Evolutionary conservation across 1,140 invertebrate genomes (phyloP).

Genomic region (Ctenoplectra terminalis): DNA sequence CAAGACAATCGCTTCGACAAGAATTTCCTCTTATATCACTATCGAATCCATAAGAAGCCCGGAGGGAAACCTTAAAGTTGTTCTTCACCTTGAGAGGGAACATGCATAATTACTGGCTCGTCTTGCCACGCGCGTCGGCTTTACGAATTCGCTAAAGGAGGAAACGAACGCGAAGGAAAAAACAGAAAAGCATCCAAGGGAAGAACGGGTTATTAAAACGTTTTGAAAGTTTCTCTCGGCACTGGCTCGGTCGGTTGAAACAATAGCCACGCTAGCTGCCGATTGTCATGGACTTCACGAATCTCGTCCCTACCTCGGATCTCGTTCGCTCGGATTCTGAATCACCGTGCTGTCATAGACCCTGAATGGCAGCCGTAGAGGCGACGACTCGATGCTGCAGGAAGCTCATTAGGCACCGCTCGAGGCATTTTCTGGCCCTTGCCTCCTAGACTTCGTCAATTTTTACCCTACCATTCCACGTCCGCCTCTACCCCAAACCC

Average conservation of each 20-base stretch:
- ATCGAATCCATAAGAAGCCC: not conserved
- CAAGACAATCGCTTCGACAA: not conserved
- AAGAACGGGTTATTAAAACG: conserved; percentile 55
- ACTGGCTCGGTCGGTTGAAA: conserved; percentile 43
- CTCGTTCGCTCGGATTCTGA: conserved; percentile 46
- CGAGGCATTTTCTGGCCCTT: conserved; percentile 53
- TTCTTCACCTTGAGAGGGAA: not conserved
- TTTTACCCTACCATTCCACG: conserved; percentile 14
- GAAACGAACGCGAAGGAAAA: conserved; percentile 10
- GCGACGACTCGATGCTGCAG: conserved; percentile 53
- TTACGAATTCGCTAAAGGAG: conserved; percentile 6
- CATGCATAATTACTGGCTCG: conserved; percentile 36
- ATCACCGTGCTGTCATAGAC: conserved; percentile 41
- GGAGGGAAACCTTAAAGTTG: not conserved
- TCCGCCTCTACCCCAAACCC: not conserved
- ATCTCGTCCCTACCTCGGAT: conserved; percentile 15
- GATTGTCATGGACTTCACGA: conserved; percentile 57
- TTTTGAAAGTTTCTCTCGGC: conserved; percentile 31
- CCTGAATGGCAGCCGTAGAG: conserved; percentile 58
- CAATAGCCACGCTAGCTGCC: conserved; percentile 59
- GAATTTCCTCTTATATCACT: not conserved
- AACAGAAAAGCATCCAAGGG: conserved; percentile 13
- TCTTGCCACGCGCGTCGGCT: conserved; percentile 7
- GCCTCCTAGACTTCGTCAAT: conserved; percentile 46
- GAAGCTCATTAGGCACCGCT: conserved; percentile 70